Percentiles rank a stretch among this genome's conserved stretches.
These are phyloP conservation scores for Lepisosteus osseus DNA, from an alignment of 2,113 vertebrate species.

Conservation along the genomic window DNA sequence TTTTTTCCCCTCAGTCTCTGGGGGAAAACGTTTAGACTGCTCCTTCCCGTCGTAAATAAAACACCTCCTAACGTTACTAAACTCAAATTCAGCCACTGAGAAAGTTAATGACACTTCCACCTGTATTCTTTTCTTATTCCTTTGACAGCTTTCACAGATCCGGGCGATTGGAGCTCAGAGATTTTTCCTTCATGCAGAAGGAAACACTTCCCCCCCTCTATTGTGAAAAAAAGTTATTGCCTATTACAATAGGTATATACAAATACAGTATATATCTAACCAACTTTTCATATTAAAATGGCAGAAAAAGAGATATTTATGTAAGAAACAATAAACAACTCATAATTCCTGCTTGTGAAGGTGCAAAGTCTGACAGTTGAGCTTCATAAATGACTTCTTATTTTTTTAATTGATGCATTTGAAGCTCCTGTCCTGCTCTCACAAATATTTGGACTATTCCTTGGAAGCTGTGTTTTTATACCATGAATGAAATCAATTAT, in stretches of 20 bases:
- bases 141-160: background rate
- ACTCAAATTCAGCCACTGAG: constrained; percentile 4
- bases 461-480: background rate
- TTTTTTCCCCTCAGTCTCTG: background rate
- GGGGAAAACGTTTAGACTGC: background rate
- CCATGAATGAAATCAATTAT: background rate
- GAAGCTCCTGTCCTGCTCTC: background rate
- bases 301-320: no score
- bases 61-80: constrained; percentile 9
- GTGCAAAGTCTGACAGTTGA: background rate
- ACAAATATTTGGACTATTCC: background rate
- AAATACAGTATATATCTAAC: no score
- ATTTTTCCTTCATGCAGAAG: background rate
- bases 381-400: background rate
- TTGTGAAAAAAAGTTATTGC: no score
- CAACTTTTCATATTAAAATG: no score
- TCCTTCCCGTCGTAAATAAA: constrained; percentile 11
- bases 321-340: no score
- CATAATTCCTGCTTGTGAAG: no score
- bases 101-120: background rate
- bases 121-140: background rate
- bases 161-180: background rate
- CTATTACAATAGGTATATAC: no score
- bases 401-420: background rate
- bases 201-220: no score